Percentiles rank a stretch among this genome's conserved stretches.
Conservation (phyloP, 2,113 vertebrate species). For the human (Homo sapiens) region DNA sequence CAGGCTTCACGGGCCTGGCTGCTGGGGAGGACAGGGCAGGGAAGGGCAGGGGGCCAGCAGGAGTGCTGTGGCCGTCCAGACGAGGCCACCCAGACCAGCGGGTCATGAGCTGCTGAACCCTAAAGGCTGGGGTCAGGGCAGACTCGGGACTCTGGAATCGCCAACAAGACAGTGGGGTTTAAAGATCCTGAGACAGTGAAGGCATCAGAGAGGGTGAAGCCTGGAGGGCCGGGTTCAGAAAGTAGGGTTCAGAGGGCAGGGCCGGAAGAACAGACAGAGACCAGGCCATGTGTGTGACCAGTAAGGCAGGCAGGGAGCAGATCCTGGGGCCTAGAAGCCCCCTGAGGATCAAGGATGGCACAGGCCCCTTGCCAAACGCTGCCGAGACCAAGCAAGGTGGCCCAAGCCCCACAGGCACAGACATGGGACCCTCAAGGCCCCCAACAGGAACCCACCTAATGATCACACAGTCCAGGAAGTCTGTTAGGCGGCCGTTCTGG, state of each 20-base stretch:
- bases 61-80: background rate
- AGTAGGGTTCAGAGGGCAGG: background rate
- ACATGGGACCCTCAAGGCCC: background rate
- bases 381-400: background rate
- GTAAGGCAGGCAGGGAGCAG: background rate
- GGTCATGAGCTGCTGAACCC: background rate
- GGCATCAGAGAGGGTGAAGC: background rate
- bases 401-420: no score
- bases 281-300: background rate
- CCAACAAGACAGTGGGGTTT: background rate
- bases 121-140: no score
- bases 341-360: accelerated
- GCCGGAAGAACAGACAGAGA: background rate
- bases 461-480: constrained; percentile 98
- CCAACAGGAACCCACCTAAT: constrained; percentile 88
- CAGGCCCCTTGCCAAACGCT: background rate
- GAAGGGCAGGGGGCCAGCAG: background rate
- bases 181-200: background rate
- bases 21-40: background rate
- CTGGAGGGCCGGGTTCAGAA: background rate
- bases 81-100: background rate
- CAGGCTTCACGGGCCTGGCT: background rate
- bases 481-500: constrained; percentile 94
- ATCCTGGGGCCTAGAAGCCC: background rate
- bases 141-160: background rate